Percentiles rank a stretch among this genome's conserved stretches.
phyloP scores from a whole-genome alignment of 2,797 vertebrate species.

The Phylloscopus collybita region DNA sequence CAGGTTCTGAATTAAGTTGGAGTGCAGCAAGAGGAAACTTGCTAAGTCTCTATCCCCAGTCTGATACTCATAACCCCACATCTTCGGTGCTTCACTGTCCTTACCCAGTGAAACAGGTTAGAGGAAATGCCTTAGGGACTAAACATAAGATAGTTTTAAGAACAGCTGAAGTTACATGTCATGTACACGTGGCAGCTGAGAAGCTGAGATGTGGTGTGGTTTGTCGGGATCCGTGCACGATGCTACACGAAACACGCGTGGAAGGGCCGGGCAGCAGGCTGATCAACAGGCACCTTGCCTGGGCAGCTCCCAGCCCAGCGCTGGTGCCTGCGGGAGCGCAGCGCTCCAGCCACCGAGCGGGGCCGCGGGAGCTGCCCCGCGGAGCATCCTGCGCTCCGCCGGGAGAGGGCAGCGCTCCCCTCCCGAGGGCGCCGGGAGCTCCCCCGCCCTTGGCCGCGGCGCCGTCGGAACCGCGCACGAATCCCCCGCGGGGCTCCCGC shows the following conservation, averaged over 20 bases:
- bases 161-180: accelerated
- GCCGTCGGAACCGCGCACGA: background rate
- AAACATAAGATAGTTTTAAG: background rate
- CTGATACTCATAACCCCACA: no score
- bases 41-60: accelerated
- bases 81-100: no score
- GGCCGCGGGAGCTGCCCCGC: background rate
- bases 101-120: background rate
- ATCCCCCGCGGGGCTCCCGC: no score
- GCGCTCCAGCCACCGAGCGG: background rate
- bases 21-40: background rate
- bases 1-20: background rate
- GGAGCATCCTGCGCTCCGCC: background rate
- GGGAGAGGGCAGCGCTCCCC: conserved; percentile 20
- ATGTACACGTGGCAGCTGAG: background rate
- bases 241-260: accelerated
- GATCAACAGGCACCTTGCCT: accelerated
- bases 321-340: background rate
- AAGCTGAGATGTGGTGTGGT: accelerated
- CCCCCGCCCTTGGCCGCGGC: background rate
- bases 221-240: accelerated
- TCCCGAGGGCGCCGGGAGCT: background rate
- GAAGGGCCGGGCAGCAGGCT: accelerated
- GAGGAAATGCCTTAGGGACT: no score
- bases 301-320: background rate